Evolutionary conservation across 2,888 invertebrate species (phyloP), one percentile per base, ranked within the genome.

Genomic region (Trichogramma evanescens): DNA sequence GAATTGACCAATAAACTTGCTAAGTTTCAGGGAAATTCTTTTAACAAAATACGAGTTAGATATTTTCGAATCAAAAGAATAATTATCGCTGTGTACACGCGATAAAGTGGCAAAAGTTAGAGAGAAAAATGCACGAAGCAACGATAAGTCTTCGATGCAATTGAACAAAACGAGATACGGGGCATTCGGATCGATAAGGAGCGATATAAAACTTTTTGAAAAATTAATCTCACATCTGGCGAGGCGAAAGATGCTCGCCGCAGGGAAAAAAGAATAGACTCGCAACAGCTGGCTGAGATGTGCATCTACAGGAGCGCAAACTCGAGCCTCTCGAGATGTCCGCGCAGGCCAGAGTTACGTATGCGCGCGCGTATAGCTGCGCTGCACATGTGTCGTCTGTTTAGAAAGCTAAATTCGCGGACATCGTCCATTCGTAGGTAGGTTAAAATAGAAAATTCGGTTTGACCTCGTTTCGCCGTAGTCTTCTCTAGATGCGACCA

Each of bases 361-460:
- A 13, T 43, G 41, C 52, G 41, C 41, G 41, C 40, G 50, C 26
- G 51, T 13, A 39, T 57, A 41, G 50, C 53, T 45, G 45, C 5
- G 38, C 50, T 45, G 61, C 52, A 55, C 59, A 52, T 53, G 57
- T 62, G 63, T 58, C 62, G 63, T 65, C 63, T 71, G 68, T 76
- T 76, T 77, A 77, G 77, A 77, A 77, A 77, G 77, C 75, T 77
- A 74, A 76, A 76, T 77, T 77, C 71, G 72, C 74, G 69, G 71
- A 71, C 26, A 26, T 26, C 65, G 62, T 63, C 56, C 62, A 73
- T 76, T 73, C 72, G 26, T 26, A 26, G 76, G 76, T 77, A 77
- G 77, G 77, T 77, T 77, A 77, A 75, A 77, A 74, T 77, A 77
- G 77, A 76, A 77, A 77, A 77, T 77, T 77, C 70, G 76, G 76